Base-by-base conservation (phyloP, 2,888 invertebrate species). In the Harpagoxenus sublaevis region DNA sequence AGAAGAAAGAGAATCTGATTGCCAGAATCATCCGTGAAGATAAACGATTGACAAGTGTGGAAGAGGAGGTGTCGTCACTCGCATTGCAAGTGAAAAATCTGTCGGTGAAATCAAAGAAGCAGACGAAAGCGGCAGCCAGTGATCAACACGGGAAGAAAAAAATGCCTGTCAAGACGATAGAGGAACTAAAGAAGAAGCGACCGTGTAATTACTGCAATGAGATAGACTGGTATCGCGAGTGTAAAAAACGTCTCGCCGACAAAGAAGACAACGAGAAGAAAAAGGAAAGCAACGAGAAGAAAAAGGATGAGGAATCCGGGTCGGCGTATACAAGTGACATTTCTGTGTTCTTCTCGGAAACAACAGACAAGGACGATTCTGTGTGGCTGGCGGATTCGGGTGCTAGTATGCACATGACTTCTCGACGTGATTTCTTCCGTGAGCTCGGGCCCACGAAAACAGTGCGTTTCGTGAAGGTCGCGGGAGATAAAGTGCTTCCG, bases 371-470 rank as follows among this genome's bases (percentile, higher is more conserved):
- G 3, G 10, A 48, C 3, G 48, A 48, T 15, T 15, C 10, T 48
- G 48, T 48, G 48, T 48, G 48, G 9, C 2, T 42, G 8, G 86
- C 84, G 2, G 87, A 87, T 66, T 84, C 84, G 6, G 88, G 84
- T 55, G 88, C 88, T 12, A 73, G 79, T 23, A 84, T 75, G 81
- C 86, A 88, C 60, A 86, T 89, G 86, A 86, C 88, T 5, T 82
- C 18, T 45, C 83, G 75, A 18, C 55, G 62, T 28, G 83, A 88
- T 4, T 84, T 68, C 39, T 87, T 87, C 31, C 31, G 60, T 18
- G 68, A 62, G 48, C 42, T 88, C 5, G 45, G 75, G n/a, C 82
- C 86, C 2, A 10, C 65, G 1, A 45, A 51, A 42, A 48, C 53
- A 12, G n/a, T 31, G 10, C 48, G 28, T 9, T 48, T 28, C 9